These are phyloP conservation scores for Drosophila affinis DNA, from an alignment of 2,888 invertebrate species.

Conservation along the genomic window DNA sequence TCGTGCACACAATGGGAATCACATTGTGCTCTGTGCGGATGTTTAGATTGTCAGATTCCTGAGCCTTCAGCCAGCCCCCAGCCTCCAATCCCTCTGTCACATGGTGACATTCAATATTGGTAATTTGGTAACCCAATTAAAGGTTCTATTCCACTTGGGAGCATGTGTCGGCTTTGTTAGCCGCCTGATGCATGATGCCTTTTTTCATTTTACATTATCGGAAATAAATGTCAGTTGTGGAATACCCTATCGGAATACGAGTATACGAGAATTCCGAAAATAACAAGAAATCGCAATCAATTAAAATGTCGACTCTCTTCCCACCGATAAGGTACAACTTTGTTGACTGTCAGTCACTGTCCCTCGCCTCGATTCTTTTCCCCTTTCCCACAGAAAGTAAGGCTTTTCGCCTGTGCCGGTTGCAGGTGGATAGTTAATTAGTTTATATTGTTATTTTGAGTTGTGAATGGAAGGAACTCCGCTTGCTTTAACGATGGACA, in stretches of 20 bases:
- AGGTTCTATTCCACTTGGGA: background rate
- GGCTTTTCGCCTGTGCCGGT: background rate
- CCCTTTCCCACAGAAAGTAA: background rate
- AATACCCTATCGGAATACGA: background rate
- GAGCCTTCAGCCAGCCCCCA: too few species aligned
- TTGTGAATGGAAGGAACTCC: slow-evolving; percentile 73
- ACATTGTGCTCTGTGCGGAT: background rate
- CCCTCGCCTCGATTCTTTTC: background rate
- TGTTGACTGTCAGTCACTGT: background rate
- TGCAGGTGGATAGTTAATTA: slow-evolving; percentile 70
- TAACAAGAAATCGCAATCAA: slow-evolving; percentile 51
- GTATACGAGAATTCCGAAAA: slow-evolving; percentile 22
- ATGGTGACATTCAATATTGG: too few species aligned
- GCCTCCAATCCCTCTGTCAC: too few species aligned
- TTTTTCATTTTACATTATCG: slow-evolving; percentile 34
- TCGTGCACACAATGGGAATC: background rate
- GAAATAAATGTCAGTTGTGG: slow-evolving; percentile 27
- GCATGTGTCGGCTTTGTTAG: background rate
- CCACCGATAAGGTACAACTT: slow-evolving; percentile 30
- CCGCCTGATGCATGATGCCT: too few species aligned
- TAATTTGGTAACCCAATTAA: background rate
- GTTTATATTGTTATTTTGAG: slow-evolving; percentile 38
- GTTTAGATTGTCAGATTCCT: background rate
- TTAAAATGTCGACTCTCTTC: slow-evolving; percentile 30
- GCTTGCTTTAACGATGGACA: slow-evolving; percentile 57